phyloP scores from a whole-genome alignment of 2,113 vertebrate genomes.

The Pseudorhombus dupliciocellatus region DNA sequence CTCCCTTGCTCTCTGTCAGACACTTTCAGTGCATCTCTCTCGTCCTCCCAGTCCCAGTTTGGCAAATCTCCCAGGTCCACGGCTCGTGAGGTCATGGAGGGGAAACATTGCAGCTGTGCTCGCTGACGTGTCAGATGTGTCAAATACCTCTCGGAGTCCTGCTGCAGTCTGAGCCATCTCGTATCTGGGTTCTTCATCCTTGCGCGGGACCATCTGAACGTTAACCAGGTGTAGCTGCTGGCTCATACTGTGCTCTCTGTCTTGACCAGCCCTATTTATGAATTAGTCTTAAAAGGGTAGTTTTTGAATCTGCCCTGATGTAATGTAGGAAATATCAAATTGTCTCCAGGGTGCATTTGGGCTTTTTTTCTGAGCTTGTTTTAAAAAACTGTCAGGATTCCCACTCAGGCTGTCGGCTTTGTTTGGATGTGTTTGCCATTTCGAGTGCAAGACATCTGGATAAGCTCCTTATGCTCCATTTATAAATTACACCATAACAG shows the following conservation, averaged over 20 bases:
- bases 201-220: no score
- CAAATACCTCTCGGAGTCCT: neutral
- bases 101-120: neutral
- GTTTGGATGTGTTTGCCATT: constrained; percentile 34
- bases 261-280: no score
- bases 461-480: constrained; percentile 59
- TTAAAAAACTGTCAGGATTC: neutral
- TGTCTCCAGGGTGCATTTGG: neutral
- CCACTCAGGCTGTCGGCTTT: constrained; percentile 13
- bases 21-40: neutral
- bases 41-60: neutral
- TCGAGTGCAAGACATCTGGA: constrained; percentile 46
- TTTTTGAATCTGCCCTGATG: neutral
- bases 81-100: neutral
- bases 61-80: neutral
- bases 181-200: constrained; percentile 4
- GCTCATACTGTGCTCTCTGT: no score
- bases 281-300: no score
- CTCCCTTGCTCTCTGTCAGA: neutral
- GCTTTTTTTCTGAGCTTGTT: constrained; percentile 5
- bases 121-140: neutral
- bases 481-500: constrained; percentile 58
- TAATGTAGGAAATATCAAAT: neutral
- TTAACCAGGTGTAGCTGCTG: no score
- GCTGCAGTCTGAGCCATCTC: constrained; percentile 3